A percentile compares a stretch with the other conserved stretches of the same genome.
phyloP scores from a whole-genome alignment of 2,888 invertebrate genomes.

The Hymenopus coronatus region DNA sequence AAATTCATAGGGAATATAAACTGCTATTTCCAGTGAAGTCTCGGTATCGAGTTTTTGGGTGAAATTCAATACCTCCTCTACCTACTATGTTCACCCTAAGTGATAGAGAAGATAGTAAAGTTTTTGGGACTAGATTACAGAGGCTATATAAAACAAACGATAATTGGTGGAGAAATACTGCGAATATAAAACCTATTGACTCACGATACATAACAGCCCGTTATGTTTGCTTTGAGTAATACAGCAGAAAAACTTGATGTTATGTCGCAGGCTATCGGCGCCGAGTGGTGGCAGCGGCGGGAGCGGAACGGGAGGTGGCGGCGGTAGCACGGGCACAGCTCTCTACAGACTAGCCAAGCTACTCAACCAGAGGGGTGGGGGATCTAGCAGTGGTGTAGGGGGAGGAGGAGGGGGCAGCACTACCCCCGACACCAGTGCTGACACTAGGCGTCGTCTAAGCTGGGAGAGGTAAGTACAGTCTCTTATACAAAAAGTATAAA shows the following conservation, averaged over 20 bases:
- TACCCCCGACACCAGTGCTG: constrained; percentile 34
- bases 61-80: no score
- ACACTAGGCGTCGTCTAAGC: constrained; percentile 52
- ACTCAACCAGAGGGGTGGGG: constrained; percentile 50
- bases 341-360: constrained; percentile 56
- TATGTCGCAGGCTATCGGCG: constrained; percentile 26
- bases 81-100: no score
- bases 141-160: no score
- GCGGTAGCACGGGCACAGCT: constrained; percentile 44
- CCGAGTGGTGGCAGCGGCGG: constrained; percentile 33
- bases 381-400: constrained; percentile 35
- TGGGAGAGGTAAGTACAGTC: constrained; percentile 58
- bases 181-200: no score
- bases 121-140: no score
- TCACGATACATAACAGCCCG: no score
- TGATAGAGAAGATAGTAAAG: no score
- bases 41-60: no score
- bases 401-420: constrained; percentile 48
- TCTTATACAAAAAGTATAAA: background rate
- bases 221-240: background rate
- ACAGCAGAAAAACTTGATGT: background rate
- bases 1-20: no score
- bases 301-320: constrained; percentile 35
- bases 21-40: no score
- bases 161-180: no score